Percentiles rank a stretch among this genome's conserved stretches.
Conservation (phyloP, 2,888 invertebrate genomes). For the Caenorhabditis panamensis region DNA sequence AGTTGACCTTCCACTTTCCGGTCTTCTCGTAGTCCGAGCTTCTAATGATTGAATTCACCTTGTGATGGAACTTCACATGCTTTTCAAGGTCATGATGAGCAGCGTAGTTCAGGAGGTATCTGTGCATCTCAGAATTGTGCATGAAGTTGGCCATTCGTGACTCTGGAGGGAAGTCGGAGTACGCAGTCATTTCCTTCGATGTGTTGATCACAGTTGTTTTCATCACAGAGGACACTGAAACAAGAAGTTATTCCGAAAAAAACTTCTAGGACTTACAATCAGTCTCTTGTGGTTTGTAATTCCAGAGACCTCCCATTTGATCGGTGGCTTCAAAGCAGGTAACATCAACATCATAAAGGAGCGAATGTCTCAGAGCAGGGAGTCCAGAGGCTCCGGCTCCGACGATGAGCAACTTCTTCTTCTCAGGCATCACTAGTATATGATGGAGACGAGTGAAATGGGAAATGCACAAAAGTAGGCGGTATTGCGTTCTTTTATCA, state of each 20-base stretch:
- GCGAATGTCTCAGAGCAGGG: conserved; percentile 65
- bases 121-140: conserved; percentile 68
- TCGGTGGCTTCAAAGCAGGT: conserved; percentile 81
- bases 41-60: conserved; percentile 72
- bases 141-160: conserved; percentile 71
- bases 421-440: neutral
- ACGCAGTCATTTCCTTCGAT: conserved; percentile 82
- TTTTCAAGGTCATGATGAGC: conserved; percentile 71
- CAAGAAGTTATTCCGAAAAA: neutral
- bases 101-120: conserved; percentile 72
- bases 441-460: conserved; percentile 10
- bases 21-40: conserved; percentile 78
- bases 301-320: conserved; percentile 82
- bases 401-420: conserved; percentile 50
- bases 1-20: conserved; percentile 81
- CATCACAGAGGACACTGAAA: conserved; percentile 80
- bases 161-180: conserved; percentile 83
- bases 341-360: conserved; percentile 79
- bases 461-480: conserved; percentile 13
- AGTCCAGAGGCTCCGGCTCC: conserved; percentile 68
- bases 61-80: conserved; percentile 75
- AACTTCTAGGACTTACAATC: conserved; percentile 48
- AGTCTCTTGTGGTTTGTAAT: conserved; percentile 69
- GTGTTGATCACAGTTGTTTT: conserved; percentile 82
- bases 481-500: conserved; percentile 57